A percentile compares a stretch with the other conserved stretches of the same genome.
phyloP scores from a whole-genome alignment of 2,888 invertebrate species.

The Patella caerulea region DNA sequence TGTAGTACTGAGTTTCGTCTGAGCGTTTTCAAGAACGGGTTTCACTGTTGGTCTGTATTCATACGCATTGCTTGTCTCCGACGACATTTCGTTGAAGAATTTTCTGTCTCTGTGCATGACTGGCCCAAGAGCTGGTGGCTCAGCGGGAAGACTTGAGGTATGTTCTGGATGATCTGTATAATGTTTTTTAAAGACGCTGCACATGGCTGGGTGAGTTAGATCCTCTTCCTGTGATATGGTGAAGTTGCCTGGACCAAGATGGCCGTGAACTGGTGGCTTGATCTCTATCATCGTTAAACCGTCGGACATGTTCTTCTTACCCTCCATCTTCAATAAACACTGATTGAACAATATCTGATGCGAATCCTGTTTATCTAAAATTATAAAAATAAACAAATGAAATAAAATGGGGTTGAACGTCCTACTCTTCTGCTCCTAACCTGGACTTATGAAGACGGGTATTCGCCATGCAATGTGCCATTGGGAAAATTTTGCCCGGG shows the following conservation, averaged over 20 bases:
- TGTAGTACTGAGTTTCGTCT: slow-evolving; percentile 55
- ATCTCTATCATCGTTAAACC: slow-evolving; percentile 10
- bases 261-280: slow-evolving; percentile 18
- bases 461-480: no score
- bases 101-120: slow-evolving; percentile 63
- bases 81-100: slow-evolving; percentile 57
- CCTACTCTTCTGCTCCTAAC: no score
- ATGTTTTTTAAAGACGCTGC: slow-evolving; percentile 63
- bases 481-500: no score
- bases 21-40: slow-evolving; percentile 49
- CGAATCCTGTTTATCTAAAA: no score
- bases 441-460: no score
- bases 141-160: slow-evolving; percentile 46
- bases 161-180: slow-evolving; percentile 53
- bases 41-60: slow-evolving; percentile 52
- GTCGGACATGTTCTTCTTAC: neutral
- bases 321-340: no score
- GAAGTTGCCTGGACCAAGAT: slow-evolving; percentile 60
- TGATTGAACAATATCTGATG: no score
- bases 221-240: slow-evolving; percentile 58
- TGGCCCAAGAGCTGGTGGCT: slow-evolving; percentile 60
- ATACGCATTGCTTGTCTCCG: slow-evolving; percentile 59
- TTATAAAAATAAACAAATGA: no score
- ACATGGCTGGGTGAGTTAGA: slow-evolving; percentile 46
- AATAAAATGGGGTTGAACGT: no score